Percentiles rank a stretch among this genome's conserved stretches.
Conservation (phyloP, 2,888 invertebrate species). For the Glaucopsyche alexis region DNA sequence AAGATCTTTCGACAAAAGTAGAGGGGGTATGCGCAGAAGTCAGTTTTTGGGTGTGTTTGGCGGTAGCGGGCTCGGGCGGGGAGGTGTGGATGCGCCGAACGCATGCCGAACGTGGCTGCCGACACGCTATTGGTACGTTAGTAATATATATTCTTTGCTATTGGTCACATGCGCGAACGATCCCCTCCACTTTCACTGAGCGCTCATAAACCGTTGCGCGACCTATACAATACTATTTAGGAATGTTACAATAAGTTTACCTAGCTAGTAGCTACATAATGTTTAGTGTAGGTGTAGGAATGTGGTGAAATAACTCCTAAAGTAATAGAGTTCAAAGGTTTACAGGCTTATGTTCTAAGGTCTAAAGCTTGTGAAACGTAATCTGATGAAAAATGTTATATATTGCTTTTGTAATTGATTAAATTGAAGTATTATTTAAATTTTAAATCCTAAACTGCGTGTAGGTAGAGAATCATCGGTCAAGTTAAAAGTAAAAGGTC, state of each 20-base stretch:
- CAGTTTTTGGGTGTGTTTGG: no score
- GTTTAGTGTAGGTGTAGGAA: neutral
- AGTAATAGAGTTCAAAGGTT: slow-evolving; percentile 5
- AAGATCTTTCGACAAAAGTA: no score
- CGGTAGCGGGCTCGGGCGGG: no score
- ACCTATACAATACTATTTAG: no score
- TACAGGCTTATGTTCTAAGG: neutral
- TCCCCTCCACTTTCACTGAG: no score
- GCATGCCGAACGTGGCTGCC: no score
- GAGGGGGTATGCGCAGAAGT: no score
- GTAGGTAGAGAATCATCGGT: slow-evolving; percentile 2
- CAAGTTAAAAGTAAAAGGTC: slow-evolving; percentile 11
- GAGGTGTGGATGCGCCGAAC: no score
- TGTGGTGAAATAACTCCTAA: neutral
- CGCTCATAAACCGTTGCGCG: no score
- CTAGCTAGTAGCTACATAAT: neutral
- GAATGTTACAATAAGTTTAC: slow-evolving; percentile 1
- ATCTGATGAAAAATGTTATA: neutral
- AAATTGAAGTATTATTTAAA: neutral
- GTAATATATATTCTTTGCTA: no score
- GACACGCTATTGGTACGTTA: no score
- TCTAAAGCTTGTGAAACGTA: neutral
- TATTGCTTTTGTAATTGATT: neutral
- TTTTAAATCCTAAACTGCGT: neutral
- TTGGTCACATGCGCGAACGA: no score